Conservation (phyloP, 2,797 vertebrate genomes). For the Gallirallus australis region DNA sequence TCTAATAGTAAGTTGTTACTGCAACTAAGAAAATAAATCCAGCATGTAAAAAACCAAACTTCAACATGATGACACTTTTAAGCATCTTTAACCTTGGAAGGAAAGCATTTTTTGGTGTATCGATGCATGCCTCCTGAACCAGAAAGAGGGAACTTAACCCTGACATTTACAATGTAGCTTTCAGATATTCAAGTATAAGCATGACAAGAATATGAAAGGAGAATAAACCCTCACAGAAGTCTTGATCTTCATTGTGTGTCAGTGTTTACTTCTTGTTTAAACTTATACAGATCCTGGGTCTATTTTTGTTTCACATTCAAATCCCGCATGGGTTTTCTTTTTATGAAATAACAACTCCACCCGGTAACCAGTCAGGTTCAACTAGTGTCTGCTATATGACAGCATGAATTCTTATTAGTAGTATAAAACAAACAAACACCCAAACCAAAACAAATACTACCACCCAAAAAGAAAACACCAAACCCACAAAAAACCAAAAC, state of each 20-base stretch:
- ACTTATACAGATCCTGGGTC: background rate
- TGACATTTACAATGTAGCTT: background rate
- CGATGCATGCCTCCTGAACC: background rate
- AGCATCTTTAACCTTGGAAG: background rate
- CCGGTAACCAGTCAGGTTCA: background rate
- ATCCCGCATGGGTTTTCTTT: rapidly evolving
- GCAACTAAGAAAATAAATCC: background rate
- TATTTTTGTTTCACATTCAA: background rate
- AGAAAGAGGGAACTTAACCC: background rate
- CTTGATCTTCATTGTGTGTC: background rate
- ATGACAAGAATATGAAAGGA: background rate
- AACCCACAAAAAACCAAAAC: too few species aligned
- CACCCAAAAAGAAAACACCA: too few species aligned
- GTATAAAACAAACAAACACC: background rate
- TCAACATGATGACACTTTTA: background rate
- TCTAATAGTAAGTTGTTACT: background rate
- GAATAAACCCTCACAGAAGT: background rate
- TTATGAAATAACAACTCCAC: background rate
- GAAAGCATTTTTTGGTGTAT: background rate
- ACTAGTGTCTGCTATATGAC: background rate
- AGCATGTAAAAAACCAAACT: background rate
- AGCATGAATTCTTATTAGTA: background rate
- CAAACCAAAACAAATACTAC: too few species aligned
- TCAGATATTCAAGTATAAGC: background rate
- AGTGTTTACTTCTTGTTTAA: background rate